Percentiles rank a stretch among this genome's conserved stretches.
phyloP scores from a whole-genome alignment of 2,797 vertebrate species.

The Schizopygopsis pylzovi region DNA sequence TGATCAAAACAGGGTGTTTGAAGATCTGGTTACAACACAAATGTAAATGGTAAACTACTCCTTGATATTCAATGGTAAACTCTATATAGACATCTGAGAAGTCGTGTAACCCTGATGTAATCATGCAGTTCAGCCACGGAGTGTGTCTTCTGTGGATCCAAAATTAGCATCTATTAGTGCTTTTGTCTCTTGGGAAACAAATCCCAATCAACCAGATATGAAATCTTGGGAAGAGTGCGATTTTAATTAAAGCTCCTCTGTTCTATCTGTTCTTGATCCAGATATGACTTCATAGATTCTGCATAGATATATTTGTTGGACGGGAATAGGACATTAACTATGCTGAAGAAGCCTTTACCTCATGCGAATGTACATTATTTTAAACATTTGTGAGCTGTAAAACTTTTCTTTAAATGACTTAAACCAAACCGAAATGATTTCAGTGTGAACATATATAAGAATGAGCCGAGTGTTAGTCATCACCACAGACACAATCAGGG shows the following conservation, averaged over 20 bases:
- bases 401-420: not conserved
- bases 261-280: slow-evolving; percentile 46
- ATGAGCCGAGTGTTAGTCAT: slow-evolving; percentile 17
- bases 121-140: not conserved
- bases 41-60: not conserved
- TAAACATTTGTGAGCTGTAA: not conserved
- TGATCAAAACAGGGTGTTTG: not conserved
- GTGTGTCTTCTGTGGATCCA: slow-evolving; percentile 17
- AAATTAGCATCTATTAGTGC: slow-evolving; percentile 36
- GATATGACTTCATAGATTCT: slow-evolving; percentile 36
- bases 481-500: slow-evolving; percentile 40
- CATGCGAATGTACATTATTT: not conserved
- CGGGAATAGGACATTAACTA: not conserved
- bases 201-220: slow-evolving; percentile 51
- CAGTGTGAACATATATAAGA: not conserved
- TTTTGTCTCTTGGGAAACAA: slow-evolving; percentile 43
- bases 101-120: slow-evolving; percentile 19
- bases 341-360: not conserved
- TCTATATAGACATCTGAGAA: not conserved
- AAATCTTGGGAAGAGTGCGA: slow-evolving; percentile 48
- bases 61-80: not conserved
- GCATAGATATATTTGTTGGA: not conserved
- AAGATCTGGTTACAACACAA: not conserved
- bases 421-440: not conserved
- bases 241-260: slow-evolving; percentile 58